Base-by-base conservation (phyloP, 2,797 vertebrate genomes). In the Centropyge bicolor region DNA sequence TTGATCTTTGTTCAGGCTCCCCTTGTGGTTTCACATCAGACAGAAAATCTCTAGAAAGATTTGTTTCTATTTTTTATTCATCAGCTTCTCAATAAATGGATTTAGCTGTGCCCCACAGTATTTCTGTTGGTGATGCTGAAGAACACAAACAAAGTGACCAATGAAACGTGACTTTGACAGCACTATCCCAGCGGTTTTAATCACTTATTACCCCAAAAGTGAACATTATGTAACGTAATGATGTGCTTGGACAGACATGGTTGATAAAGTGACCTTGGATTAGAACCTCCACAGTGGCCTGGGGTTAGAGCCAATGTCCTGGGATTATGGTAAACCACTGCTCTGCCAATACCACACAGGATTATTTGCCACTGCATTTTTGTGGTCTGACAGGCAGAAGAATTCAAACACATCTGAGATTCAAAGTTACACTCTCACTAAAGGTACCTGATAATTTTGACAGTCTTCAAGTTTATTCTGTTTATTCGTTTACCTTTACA, bases 251-350 rank as follows among this genome's bases (percentile, higher is more conserved):
- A 27, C 45, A 48, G 27, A 52, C 31, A 56, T 35, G 70, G 46
- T 16, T 81, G 64, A 80, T 78, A 74, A 77, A 86, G 75, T 77
- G 89, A 91, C 89, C 85, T 88, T 90, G 91, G 87, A 93, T 93
- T 92, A 91, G 76, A 83, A 76, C 74, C 24, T 57, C 64, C 69
- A 70, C 20, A 40, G 62, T 80, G 62, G 86, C 78, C 80, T 72
- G 60, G 66, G 69, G 65, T 59, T 52, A 70, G 31, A 76, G 85
- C 85, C 81, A 87, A 22, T 74, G 65, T 84, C 74, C 86, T 70
- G 81, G 89, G 88, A 92, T 90, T 92, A 93, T 83, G 49, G 63
- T 74, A 86, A 90, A 91, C 74, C 86, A 75, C 57, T 70, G 61
- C 73, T 77, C 69, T 82, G 75, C 80, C 76, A 78, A 55, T 79